These are phyloP conservation scores for Hylaeus anthracinus DNA, from an alignment of 1,140 invertebrate genomes.

Conservation along the genomic window DNA sequence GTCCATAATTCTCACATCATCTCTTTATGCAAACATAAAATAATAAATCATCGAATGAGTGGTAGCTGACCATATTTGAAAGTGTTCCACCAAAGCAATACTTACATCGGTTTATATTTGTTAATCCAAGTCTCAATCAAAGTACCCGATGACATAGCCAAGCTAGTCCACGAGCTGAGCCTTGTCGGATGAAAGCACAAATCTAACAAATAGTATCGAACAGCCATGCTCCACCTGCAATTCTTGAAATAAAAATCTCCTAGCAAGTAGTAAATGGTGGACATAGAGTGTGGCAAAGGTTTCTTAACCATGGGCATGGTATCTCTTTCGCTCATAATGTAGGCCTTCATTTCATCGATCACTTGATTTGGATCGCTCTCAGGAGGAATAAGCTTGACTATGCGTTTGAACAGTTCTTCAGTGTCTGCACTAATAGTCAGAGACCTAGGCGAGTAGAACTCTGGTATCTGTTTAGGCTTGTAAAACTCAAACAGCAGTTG, in stretches of 20 bases:
- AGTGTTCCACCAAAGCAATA: conserved; percentile 12
- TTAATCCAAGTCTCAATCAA: conserved; percentile 92
- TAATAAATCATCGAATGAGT: too few species aligned
- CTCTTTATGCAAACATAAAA: too few species aligned
- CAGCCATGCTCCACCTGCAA: conserved; percentile 88
- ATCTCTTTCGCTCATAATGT: conserved; percentile 84
- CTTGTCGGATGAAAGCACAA: conserved; percentile 89
- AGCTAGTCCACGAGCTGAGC: conserved; percentile 95
- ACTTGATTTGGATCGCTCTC: conserved; percentile 84
- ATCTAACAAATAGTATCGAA: conserved; percentile 92
- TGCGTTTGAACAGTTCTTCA: conserved; percentile 89
- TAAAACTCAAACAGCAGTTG: conserved; percentile 92
- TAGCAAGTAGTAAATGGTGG: conserved; percentile 92
- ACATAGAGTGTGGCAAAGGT: conserved; percentile 81
- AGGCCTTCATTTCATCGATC: conserved; percentile 84
- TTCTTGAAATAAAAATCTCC: conserved; percentile 97
- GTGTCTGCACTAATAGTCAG: conserved; percentile 88
- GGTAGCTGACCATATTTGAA: too few species aligned
- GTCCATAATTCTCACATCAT: too few species aligned
- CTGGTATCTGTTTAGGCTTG: conserved; percentile 89
- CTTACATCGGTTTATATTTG: conserved; percentile 84
- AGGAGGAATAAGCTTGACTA: conserved; percentile 87
- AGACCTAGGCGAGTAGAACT: conserved; percentile 89
- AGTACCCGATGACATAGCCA: conserved; percentile 91
- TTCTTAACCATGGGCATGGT: conserved; percentile 80